These are phyloP conservation scores for Podocnemis expansa DNA, from an alignment of 2,113 vertebrate species.

Conservation along the genomic window DNA sequence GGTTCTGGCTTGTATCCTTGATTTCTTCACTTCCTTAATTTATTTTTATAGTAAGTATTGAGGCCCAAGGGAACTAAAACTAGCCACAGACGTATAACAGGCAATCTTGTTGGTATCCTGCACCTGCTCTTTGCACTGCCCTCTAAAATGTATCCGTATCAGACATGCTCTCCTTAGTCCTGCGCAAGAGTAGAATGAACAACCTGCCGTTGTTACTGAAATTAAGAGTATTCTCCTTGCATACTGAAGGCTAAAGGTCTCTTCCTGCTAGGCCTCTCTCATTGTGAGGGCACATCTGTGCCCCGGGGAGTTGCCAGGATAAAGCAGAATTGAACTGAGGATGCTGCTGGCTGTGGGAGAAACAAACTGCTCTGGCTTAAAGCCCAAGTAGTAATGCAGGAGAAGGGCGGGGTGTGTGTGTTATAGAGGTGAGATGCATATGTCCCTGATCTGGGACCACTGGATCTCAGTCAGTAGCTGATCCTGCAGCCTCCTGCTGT, in stretches of 20 bases:
- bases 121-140: background rate
- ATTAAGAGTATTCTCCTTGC: background rate
- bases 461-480: background rate
- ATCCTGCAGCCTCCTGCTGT: background rate
- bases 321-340: background rate
- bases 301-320: accelerated
- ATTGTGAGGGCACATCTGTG: accelerated
- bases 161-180: too few species aligned
- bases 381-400: accelerated
- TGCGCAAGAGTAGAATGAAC: too few species aligned
- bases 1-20: background rate
- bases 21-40: background rate
- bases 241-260: background rate
- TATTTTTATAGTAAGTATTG: background rate
- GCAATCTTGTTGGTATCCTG: background rate
- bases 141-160: background rate
- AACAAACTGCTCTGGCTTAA: background rate
- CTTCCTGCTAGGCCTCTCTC: background rate
- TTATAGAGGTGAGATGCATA: background rate
- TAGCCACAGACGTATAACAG: background rate
- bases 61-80: background rate
- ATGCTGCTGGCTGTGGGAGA: background rate
- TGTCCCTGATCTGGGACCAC: background rate
- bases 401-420: background rate
- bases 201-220: background rate